A percentile compares a stretch with the other conserved stretches of the same genome.
Evolutionary conservation across 2,113 vertebrate genomes (phyloP).

Genomic region (Bubo bubo): DNA sequence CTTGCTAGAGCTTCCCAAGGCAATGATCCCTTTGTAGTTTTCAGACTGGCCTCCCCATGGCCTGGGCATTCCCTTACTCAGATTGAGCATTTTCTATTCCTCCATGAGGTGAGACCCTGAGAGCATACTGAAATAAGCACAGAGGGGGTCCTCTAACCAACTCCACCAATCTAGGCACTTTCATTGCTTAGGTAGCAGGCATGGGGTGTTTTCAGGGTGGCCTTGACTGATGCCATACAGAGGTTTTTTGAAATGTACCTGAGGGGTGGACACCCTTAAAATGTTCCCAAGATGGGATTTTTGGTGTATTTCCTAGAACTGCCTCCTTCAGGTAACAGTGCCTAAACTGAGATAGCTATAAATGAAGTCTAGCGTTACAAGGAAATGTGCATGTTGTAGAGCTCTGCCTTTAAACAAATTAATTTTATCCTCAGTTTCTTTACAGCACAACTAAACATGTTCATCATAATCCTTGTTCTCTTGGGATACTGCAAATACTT

Average conservation of each 20-base stretch:
- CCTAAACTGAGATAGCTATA: not conserved
- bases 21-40: not conserved
- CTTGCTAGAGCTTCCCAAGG: not conserved
- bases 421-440: not conserved
- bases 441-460: not conserved
- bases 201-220: not conserved
- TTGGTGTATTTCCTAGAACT: not conserved
- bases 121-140: not conserved
- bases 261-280: not conserved
- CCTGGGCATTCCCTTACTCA: not conserved
- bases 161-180: not conserved
- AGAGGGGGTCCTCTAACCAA: not conserved
- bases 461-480: not conserved
- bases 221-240: not conserved
- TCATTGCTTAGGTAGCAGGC: not conserved
- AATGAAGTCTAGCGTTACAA: not conserved
- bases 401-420: not conserved
- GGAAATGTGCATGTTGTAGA: not conserved
- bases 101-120: not conserved
- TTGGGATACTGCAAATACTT: not conserved
- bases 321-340: not conserved
- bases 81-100: not conserved
- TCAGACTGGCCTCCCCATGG: not conserved
- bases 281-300: not conserved
- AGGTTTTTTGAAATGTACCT: not conserved